Evolutionary conservation across 2,888 invertebrate species (phyloP).

Genomic region (Eupithecia pulchellata): DNA sequence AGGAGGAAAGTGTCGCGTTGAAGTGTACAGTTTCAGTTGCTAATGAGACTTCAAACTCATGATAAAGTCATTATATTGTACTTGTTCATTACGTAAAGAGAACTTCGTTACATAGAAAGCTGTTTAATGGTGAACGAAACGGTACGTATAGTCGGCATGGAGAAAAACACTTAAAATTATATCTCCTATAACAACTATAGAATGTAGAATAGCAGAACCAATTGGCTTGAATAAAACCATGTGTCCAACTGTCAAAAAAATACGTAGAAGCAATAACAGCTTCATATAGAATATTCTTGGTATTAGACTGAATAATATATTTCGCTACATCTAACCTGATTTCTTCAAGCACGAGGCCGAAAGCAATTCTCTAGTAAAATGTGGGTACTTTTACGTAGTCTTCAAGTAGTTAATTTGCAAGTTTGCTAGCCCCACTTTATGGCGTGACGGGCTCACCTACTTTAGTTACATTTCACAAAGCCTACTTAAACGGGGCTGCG

Average conservation of each 20-base stretch:
- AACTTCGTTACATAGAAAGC: slow-evolving; percentile 11
- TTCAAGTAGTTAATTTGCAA: slow-evolving; percentile 39
- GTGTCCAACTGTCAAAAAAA: background rate
- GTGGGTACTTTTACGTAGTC: slow-evolving; percentile 35
- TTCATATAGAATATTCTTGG: background rate
- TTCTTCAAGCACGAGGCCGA: slow-evolving; percentile 15
- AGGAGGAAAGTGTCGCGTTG: slow-evolving; percentile 30
- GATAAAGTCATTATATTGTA: slow-evolving; percentile 36
- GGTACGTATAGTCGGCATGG: background rate
- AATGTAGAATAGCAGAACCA: background rate
- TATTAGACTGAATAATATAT: background rate
- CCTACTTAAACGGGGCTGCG: slow-evolving; percentile 25
- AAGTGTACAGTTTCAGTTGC: slow-evolving; percentile 35
- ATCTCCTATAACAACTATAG: background rate
- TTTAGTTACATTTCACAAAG: slow-evolving; percentile 34
- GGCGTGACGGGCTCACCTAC: slow-evolving; percentile 36
- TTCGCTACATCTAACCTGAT: background rate
- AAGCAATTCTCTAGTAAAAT: slow-evolving; percentile 33
- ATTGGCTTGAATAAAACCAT: background rate
- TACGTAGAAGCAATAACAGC: background rate
- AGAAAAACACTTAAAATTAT: background rate
- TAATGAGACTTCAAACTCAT: slow-evolving; percentile 38
- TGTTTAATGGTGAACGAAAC: slow-evolving; percentile 2
- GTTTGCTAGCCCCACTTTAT: slow-evolving; percentile 36
- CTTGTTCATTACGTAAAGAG: slow-evolving; percentile 31